Percentiles rank a stretch among this genome's conserved stretches.
These are phyloP conservation scores for Thelaira solivaga DNA, from an alignment of 2,888 invertebrate genomes.

Conservation along the genomic window DNA sequence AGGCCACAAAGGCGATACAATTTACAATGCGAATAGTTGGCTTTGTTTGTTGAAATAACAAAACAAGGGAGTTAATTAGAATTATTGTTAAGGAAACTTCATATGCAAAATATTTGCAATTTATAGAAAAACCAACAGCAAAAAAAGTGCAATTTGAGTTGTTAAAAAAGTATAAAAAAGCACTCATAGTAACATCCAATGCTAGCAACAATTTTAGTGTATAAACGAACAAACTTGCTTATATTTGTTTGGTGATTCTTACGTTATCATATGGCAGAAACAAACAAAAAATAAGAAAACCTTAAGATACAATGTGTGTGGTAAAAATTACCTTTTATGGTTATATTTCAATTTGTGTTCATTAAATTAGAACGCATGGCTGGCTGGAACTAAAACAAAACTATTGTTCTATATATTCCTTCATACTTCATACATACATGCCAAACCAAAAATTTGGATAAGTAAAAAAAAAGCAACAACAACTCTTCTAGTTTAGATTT, in stretches of 20 bases:
- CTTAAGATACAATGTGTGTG: slow-evolving; percentile 47
- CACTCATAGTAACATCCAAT: slow-evolving; percentile 23
- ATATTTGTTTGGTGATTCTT: slow-evolving; percentile 52
- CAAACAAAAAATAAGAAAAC: background rate
- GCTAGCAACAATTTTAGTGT: background rate
- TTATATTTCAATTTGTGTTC: slow-evolving; percentile 71
- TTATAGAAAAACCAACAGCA: slow-evolving; percentile 22
- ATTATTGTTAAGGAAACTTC: slow-evolving; percentile 52
- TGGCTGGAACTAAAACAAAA: slow-evolving; percentile 55
- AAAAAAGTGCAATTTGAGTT: slow-evolving; percentile 25
- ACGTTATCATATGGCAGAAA: slow-evolving; percentile 45
- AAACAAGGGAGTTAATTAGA: slow-evolving; percentile 61
- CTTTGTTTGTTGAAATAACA: slow-evolving; percentile 37
- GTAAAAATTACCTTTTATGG: slow-evolving; percentile 67
- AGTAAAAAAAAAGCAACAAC: slow-evolving; percentile 3
- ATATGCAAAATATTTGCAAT: slow-evolving; percentile 62
- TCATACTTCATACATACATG: slow-evolving; percentile 14
- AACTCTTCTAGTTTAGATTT: slow-evolving; percentile 57
- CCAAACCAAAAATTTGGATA: background rate
- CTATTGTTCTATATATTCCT: slow-evolving; percentile 59
- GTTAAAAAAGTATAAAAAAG: slow-evolving; percentile 14
- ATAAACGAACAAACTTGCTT: background rate
- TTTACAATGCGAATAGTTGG: slow-evolving; percentile 42
- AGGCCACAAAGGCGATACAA: slow-evolving; percentile 3
- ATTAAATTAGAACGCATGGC: slow-evolving; percentile 69